A percentile compares a stretch with the other conserved stretches of the same genome.
Conservation (phyloP, 2,113 vertebrate genomes). For the Cyprinodon variegatus region DNA sequence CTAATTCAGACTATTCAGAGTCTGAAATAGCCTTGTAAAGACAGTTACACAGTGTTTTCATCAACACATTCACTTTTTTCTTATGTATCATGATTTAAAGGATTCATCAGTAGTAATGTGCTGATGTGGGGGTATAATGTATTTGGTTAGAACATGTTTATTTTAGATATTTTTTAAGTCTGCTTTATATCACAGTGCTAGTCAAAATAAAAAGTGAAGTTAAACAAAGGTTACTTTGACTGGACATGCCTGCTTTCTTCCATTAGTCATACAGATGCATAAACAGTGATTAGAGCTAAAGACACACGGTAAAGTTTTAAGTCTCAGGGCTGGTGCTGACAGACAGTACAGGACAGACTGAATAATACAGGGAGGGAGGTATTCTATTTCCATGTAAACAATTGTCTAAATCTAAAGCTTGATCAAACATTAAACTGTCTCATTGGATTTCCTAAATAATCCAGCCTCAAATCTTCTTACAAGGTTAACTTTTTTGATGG, state of each 20-base stretch:
- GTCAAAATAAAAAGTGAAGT: conserved; percentile 49
- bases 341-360: conserved; percentile 51
- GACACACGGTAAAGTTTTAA: conserved; percentile 69
- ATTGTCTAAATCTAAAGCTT: conserved; percentile 19
- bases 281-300: conserved; percentile 56
- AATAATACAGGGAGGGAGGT: conserved; percentile 28
- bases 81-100: conserved; percentile 28
- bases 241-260: not conserved
- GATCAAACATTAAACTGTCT: conserved; percentile 30
- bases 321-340: conserved; percentile 44
- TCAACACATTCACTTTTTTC: conserved; percentile 44
- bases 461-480: conserved; percentile 14
- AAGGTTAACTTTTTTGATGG: conserved; percentile 27
- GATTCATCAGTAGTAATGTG: conserved; percentile 24
- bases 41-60: conserved; percentile 65
- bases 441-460: conserved; percentile 27
- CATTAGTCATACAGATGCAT: conserved; percentile 9
- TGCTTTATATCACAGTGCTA: conserved; percentile 23
- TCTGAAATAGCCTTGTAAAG: conserved; percentile 47
- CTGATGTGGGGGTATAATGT: conserved; percentile 8
- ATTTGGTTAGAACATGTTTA: conserved; percentile 28
- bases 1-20: conserved; percentile 24
- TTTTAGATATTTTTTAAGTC: conserved; percentile 36
- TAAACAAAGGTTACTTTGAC: conserved; percentile 18
- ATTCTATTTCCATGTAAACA: conserved; percentile 11